Conservation (phyloP, 2,113 vertebrate genomes). For the Antechinus flavipes region DNA sequence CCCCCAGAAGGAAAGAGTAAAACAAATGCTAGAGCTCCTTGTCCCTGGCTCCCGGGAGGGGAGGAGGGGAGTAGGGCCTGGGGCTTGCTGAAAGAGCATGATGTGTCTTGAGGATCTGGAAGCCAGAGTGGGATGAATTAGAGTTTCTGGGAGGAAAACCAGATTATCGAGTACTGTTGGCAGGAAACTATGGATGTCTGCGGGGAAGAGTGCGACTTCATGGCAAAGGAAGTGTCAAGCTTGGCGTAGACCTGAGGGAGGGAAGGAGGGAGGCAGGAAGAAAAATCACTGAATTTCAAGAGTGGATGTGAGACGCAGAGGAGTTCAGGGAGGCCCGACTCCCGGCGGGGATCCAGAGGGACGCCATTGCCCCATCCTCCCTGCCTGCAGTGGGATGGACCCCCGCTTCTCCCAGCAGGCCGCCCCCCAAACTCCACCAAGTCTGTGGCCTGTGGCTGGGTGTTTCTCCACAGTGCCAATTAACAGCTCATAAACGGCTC, state of each 20-base stretch:
- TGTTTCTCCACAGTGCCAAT: conserved; percentile 20
- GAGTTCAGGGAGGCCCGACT: not conserved
- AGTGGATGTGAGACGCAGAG: not conserved
- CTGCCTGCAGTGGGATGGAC: conserved; percentile 30
- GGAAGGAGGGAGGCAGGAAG: not conserved
- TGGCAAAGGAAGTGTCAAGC: not conserved
- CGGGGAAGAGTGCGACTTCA: conserved; percentile 6
- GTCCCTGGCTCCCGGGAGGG: not conserved
- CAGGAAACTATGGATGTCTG: not conserved
- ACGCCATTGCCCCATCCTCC: not conserved
- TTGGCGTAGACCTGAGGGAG: not conserved
- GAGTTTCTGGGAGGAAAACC: conserved; percentile 40
- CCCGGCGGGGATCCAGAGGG: not conserved
- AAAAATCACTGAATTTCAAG: not conserved
- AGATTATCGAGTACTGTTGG: not conserved
- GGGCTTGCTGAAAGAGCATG: not conserved
- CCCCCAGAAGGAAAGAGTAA: not conserved
- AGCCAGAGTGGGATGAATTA: conserved; percentile 40
- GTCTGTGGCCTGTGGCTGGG: conserved; percentile 10
- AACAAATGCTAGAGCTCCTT: conserved; percentile 3
- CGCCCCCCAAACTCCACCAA: conserved; percentile 32
- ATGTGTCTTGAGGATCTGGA: not conserved
- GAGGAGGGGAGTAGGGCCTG: not conserved
- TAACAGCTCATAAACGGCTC: conserved; percentile 42
- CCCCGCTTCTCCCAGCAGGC: not conserved